Evolutionary conservation across 2,888 invertebrate species (phyloP).

Genomic region (Pharmacophagus antenor): DNA sequence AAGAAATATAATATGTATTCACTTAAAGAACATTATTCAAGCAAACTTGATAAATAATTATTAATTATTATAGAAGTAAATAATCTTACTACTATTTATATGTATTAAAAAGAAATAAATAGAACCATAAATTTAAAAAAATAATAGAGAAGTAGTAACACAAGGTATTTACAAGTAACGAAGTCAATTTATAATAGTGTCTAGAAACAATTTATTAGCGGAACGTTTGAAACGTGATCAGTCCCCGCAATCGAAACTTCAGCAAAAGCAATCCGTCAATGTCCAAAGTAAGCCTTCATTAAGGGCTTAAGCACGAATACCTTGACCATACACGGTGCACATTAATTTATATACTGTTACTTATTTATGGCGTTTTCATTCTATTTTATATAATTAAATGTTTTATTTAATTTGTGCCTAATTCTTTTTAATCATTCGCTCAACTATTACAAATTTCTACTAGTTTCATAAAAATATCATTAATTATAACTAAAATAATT

Average conservation of each 20-base stretch:
- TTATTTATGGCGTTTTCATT: too few species aligned
- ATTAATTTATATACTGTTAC: slow-evolving; percentile 2
- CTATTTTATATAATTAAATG: too few species aligned
- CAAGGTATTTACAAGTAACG: background rate
- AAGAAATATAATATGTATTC: too few species aligned
- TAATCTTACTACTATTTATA: background rate
- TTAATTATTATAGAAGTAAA: too few species aligned
- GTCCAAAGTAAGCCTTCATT: slow-evolving; percentile 1
- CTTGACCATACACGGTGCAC: background rate
- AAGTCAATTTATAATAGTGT: slow-evolving; percentile 8
- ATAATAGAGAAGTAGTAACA: background rate
- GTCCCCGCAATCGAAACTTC: slow-evolving; percentile 5
- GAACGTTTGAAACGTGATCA: slow-evolving; percentile 8
- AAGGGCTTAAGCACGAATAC: slow-evolving; percentile 3
- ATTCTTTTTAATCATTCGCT: too few species aligned
- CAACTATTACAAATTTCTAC: too few species aligned
- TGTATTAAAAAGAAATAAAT: background rate
- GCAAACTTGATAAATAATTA: too few species aligned
- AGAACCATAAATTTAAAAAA: background rate
- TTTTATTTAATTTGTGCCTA: too few species aligned
- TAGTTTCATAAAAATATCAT: too few species aligned
- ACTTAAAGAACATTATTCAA: too few species aligned
- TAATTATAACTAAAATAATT: too few species aligned
- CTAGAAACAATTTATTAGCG: slow-evolving; percentile 10
- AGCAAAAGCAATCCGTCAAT: slow-evolving; percentile 8